Conservation (phyloP, 2,888 invertebrate genomes). For the Caenorhabditis angaria region DNA sequence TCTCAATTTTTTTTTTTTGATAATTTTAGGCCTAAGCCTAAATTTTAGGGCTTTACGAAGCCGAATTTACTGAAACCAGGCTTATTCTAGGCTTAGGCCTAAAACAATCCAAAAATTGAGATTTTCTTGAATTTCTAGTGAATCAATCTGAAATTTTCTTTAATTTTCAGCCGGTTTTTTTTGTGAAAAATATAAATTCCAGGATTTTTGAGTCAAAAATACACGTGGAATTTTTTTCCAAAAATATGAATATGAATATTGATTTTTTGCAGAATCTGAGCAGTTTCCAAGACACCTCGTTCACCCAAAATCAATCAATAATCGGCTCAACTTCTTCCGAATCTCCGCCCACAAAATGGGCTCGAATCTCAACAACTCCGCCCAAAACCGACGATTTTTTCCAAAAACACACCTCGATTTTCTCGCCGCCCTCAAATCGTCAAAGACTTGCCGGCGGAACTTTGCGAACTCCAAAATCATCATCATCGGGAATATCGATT, state of each 20-base stretch:
- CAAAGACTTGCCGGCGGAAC: too few relatives aligned
- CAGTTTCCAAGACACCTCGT: neutral
- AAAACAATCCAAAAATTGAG: too few relatives aligned
- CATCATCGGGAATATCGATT: conserved; percentile 16
- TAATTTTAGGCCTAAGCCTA: too few relatives aligned
- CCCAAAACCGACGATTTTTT: conserved; percentile 12
- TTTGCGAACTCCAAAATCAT: conserved; percentile 22
- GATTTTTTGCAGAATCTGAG: too few relatives aligned
- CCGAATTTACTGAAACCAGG: too few relatives aligned
- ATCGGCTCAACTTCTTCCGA: conserved; percentile 14
- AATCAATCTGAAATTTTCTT: too few relatives aligned
- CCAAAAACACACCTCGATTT: neutral
- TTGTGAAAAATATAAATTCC: neutral
- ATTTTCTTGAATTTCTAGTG: too few relatives aligned
- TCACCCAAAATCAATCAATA: neutral
- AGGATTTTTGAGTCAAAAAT: neutral
- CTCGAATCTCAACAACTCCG: conserved; percentile 29
- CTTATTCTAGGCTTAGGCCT: too few relatives aligned
- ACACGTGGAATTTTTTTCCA: neutral
- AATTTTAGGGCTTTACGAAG: too few relatives aligned
- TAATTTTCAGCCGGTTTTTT: neutral
- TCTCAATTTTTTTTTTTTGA: too few relatives aligned
- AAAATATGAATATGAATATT: neutral
- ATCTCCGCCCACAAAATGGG: conserved; percentile 41
- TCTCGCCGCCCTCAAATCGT: neutral